Evolutionary conservation across 2,888 invertebrate species (phyloP).

Genomic region (Oxystoma pomonae): DNA sequence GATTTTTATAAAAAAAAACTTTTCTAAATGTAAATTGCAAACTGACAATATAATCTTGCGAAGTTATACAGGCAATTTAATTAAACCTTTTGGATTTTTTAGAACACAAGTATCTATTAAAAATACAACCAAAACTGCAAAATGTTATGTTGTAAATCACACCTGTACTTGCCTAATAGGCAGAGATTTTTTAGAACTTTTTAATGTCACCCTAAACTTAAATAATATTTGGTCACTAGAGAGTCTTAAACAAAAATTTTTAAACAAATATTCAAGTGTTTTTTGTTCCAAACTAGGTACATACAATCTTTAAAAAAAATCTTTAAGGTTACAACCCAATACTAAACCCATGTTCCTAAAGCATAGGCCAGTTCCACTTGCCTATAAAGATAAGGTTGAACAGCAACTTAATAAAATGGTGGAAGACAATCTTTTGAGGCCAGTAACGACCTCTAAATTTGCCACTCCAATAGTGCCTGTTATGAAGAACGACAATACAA

Average conservation of each 20-base stretch:
- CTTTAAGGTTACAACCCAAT: neutral
- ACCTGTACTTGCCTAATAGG: neutral
- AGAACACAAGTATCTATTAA: neutral
- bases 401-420: neutral
- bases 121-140: neutral
- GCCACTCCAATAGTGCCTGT: neutral
- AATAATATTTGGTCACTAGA: neutral
- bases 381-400: neutral
- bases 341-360: neutral
- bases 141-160: neutral
- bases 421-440: neutral
- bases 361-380: neutral
- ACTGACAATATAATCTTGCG: neutral
- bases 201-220: neutral
- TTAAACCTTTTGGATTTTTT: neutral
- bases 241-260: neutral
- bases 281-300: neutral
- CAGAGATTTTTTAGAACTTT: neutral
- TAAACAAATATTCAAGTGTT: neutral
- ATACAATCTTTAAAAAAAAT: neutral
- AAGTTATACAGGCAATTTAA: neutral
- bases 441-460: neutral
- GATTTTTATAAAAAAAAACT: neutral
- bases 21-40: neutral
- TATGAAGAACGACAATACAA: neutral